A percentile compares a stretch with the other conserved stretches of the same genome.
Conservation (phyloP, 2,888 invertebrate genomes). For the Xestia rhomboidea region DNA sequence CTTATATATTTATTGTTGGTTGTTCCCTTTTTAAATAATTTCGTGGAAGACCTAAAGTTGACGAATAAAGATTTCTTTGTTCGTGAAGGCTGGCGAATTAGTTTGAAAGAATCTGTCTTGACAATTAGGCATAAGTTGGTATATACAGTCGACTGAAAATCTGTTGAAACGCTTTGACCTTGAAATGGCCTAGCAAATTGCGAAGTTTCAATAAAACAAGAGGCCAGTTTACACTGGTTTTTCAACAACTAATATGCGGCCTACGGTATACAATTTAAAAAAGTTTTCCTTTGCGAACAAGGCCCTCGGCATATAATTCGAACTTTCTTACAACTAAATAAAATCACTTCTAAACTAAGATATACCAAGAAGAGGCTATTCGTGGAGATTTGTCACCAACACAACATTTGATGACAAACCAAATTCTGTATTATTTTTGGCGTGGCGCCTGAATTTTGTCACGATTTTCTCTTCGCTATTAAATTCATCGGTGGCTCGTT, state of each 20-base stretch:
- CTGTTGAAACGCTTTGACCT: background rate
- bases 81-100: constrained; percentile 20
- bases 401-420: constrained; percentile 54
- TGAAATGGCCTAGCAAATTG: background rate
- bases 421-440: constrained; percentile 51
- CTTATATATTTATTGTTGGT: constrained; percentile 5
- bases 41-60: constrained; percentile 9
- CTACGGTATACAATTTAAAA: background rate
- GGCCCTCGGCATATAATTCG: background rate
- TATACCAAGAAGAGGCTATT: constrained; percentile 49
- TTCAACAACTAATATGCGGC: background rate
- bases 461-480: constrained; percentile 19
- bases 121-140: background rate
- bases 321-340: constrained; percentile 6
- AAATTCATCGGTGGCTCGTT: constrained; percentile 15
- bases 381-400: constrained; percentile 35
- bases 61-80: constrained; percentile 18
- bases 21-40: constrained; percentile 28
- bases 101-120: constrained; percentile 1
- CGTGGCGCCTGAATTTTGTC: constrained; percentile 57
- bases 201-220: background rate
- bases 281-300: background rate
- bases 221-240: background rate
- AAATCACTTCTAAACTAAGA: constrained; percentile 24
- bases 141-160: background rate